phyloP scores from a whole-genome alignment of 2,888 invertebrate genomes.

The Opisthograptis luteolata region DNA sequence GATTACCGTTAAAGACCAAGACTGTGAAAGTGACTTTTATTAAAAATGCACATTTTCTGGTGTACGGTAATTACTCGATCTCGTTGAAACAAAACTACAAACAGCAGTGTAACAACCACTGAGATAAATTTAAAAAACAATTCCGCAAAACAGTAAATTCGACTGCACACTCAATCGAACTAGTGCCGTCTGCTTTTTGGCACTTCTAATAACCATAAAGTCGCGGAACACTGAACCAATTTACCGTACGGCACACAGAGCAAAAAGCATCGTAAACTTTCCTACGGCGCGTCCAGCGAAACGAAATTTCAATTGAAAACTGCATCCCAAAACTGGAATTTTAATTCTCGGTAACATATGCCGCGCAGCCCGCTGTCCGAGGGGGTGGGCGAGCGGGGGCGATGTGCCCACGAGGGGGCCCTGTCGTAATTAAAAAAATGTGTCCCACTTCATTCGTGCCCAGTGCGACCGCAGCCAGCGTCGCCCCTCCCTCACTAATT shows the following conservation, averaged over 20 bases:
- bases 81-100: too few species aligned
- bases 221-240: constrained; percentile 39
- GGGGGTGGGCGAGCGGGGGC: constrained; percentile 34
- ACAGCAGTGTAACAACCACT: constrained; percentile 9
- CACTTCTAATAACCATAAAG: constrained; percentile 39
- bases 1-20: too few species aligned
- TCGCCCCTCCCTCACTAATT: constrained; percentile 62
- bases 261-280: constrained; percentile 38
- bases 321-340: constrained; percentile 76
- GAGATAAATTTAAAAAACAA: constrained; percentile 12
- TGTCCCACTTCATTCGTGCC: constrained; percentile 78
- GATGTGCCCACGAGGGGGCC: constrained; percentile 10
- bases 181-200: constrained; percentile 29
- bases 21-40: too few species aligned
- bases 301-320: constrained; percentile 55
- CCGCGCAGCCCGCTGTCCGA: constrained; percentile 38
- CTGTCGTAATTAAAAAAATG: constrained; percentile 80
- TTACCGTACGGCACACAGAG: constrained; percentile 29
- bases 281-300: constrained; percentile 15
- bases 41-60: too few species aligned
- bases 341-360: constrained; percentile 79
- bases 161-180: constrained; percentile 17
- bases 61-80: too few species aligned
- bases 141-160: constrained; percentile 9
- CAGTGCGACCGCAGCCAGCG: constrained; percentile 58